Percentiles rank a stretch among this genome's conserved stretches.
Evolutionary conservation across 2,888 invertebrate genomes (phyloP).

Genomic region (Ariolimax columbianus): DNA sequence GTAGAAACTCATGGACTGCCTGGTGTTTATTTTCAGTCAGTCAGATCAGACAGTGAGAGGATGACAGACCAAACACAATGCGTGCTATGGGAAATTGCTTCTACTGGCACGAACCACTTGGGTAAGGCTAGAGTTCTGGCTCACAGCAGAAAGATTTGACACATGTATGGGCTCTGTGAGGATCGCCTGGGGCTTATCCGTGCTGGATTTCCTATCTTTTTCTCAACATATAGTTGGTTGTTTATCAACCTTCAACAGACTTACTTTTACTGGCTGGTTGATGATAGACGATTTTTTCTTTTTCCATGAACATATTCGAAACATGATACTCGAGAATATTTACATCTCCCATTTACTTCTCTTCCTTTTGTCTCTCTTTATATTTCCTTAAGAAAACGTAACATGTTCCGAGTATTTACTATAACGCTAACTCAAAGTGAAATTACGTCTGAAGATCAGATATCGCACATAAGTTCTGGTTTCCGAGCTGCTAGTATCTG

Average conservation of each 20-base stretch:
- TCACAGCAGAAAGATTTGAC: neutral
- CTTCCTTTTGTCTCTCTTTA: too few relatives aligned
- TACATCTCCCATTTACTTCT: too few relatives aligned
- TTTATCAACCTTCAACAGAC: neutral
- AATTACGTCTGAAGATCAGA: too few relatives aligned
- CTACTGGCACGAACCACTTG: neutral
- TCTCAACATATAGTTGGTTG: neutral
- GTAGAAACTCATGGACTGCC: neutral
- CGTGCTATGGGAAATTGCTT: neutral
- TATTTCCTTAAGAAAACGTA: too few relatives aligned
- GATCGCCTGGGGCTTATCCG: neutral
- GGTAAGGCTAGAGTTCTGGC: neutral
- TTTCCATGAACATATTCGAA: too few relatives aligned
- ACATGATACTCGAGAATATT: too few relatives aligned
- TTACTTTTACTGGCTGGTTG: too few relatives aligned
- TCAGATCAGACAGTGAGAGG: neutral
- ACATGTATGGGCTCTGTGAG: neutral
- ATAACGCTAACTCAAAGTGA: too few relatives aligned
- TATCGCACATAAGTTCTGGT: too few relatives aligned
- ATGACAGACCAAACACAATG: neutral
- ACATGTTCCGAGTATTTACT: too few relatives aligned
- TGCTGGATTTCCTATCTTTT: neutral
- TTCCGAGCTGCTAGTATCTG: too few relatives aligned
- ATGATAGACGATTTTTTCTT: too few relatives aligned
- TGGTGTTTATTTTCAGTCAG: constrained; percentile 3